These are phyloP conservation scores for Jacana jacana DNA, from an alignment of 2,113 vertebrate genomes.

Conservation along the genomic window DNA sequence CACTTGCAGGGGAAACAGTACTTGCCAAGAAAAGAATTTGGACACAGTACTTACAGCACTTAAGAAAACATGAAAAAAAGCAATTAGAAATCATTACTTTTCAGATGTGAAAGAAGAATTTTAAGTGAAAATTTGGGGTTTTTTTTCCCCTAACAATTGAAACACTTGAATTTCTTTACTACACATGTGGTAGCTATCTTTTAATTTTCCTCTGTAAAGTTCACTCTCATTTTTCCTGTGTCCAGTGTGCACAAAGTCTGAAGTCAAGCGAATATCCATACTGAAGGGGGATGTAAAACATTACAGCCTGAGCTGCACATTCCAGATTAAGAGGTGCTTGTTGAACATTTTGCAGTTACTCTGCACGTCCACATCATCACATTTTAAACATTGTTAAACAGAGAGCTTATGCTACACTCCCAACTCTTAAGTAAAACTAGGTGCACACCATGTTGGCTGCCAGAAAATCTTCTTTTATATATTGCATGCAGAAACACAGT, in stretches of 20 bases:
- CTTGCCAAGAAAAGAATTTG: neutral
- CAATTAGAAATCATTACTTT: neutral
- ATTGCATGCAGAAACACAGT: neutral
- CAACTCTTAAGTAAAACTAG: neutral
- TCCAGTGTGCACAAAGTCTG: neutral
- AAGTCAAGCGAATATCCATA: neutral
- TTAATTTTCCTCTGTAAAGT: neutral
- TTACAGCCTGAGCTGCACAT: neutral
- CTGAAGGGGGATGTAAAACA: neutral
- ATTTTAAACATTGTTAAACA: neutral
- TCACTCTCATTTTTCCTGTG: neutral
- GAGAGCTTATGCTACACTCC: neutral
- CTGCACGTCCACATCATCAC: neutral
- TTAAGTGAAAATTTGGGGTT: neutral
- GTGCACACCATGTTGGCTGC: neutral
- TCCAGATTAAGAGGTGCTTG: neutral
- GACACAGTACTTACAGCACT: neutral
- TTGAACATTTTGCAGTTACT: neutral
- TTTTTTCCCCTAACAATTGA: neutral
- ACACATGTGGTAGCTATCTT: neutral
- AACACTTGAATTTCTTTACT: neutral
- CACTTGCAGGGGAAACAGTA: neutral
- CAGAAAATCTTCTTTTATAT: neutral
- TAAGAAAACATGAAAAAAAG: neutral
- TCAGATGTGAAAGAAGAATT: neutral